Percentiles rank a stretch among this genome's conserved stretches.
phyloP scores from a whole-genome alignment of 1,140 invertebrate species.

The Brachystomella parvula region DNA sequence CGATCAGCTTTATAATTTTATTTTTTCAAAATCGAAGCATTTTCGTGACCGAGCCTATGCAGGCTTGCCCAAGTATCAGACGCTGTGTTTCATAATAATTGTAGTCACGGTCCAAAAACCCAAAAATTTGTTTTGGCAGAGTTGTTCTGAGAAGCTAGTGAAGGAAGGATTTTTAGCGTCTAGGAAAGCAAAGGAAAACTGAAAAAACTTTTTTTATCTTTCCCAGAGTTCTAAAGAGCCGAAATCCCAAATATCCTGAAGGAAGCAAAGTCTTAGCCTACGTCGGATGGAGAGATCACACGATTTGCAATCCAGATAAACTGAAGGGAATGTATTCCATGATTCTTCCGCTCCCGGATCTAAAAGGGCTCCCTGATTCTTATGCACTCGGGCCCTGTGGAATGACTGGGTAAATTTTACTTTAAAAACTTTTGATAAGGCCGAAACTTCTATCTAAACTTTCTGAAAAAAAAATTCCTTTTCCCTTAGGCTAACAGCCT shows the following conservation, averaged over 20 bases:
- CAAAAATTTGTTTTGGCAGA: too few relatives aligned
- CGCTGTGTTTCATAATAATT: too few relatives aligned
- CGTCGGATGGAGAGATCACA: constrained; percentile 23
- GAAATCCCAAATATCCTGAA: constrained; percentile 52
- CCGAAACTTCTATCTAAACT: neutral
- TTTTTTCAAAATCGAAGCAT: too few relatives aligned
- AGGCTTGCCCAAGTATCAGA: too few relatives aligned
- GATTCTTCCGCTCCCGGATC: constrained; percentile 23
- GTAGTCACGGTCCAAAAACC: too few relatives aligned
- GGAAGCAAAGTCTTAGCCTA: constrained; percentile 45
- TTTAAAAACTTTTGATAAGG: neutral
- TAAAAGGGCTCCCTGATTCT: constrained; percentile 25
- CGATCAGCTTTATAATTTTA: too few relatives aligned
- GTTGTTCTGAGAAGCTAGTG: too few relatives aligned
- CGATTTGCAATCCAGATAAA: constrained; percentile 23
- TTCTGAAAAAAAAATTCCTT: constrained; percentile 41
- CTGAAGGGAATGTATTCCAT: constrained; percentile 15
- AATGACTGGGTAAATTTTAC: constrained; percentile 22
- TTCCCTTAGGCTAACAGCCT: constrained; percentile 52
- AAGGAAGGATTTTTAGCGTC: too few relatives aligned
- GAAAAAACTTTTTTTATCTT: too few relatives aligned
- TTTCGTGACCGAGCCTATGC: too few relatives aligned
- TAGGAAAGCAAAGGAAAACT: too few relatives aligned
- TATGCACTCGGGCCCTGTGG: constrained; percentile 21
- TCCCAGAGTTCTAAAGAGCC: constrained; percentile 49